Conservation (phyloP, 2,113 vertebrate species). For the Talpa occidentalis region DNA sequence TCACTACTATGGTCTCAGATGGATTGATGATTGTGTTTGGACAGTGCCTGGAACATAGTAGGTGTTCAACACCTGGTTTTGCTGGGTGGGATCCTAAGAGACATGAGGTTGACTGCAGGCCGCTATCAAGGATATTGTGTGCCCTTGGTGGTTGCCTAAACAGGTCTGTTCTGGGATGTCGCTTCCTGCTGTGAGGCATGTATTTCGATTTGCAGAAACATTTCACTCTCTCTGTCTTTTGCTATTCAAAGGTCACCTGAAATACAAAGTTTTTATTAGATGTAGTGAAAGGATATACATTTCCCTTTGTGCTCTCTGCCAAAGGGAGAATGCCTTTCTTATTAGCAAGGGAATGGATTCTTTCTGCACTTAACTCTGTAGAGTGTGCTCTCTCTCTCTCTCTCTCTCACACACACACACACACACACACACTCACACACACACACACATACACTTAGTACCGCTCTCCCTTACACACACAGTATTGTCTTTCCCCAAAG, state of each 20-base stretch:
- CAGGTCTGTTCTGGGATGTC: conserved; percentile 6
- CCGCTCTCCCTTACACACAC: neutral
- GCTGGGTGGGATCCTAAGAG: neutral
- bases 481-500: neutral
- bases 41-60: neutral
- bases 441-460: no score
- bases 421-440: no score
- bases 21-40: neutral
- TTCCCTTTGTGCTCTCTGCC: conserved; percentile 59
- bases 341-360: conserved; percentile 55
- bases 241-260: conserved; percentile 64
- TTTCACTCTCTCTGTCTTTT: conserved; percentile 40
- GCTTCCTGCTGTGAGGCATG: conserved; percentile 59
- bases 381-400: neutral
- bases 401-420: no score
- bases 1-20: neutral
- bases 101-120: neutral
- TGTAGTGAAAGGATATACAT: conserved; percentile 36
- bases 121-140: neutral
- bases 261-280: conserved; percentile 67
- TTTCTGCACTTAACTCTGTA: conserved; percentile 36
- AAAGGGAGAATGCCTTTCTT: conserved; percentile 62
- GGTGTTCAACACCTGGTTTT: neutral
- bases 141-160: neutral
- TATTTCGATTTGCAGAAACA: conserved; percentile 67